A percentile compares a stretch with the other conserved stretches of the same genome.
phyloP scores from a whole-genome alignment of 2,888 invertebrate genomes.

The Eueremaeus valkanovi region DNA sequence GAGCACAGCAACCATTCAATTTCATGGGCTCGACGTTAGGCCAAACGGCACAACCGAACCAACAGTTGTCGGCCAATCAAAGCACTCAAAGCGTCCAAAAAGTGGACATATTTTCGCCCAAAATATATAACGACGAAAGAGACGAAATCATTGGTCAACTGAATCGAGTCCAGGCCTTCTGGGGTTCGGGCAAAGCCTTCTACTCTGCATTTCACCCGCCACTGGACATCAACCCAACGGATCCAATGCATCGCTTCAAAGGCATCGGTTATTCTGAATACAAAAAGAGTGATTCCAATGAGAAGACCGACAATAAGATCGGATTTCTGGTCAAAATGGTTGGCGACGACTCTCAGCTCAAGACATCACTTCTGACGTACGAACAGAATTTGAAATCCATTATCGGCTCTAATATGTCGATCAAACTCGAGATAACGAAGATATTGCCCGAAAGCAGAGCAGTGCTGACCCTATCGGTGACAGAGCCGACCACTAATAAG shows the following conservation, averaged over 20 bases:
- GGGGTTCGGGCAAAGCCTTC: conserved; percentile 75
- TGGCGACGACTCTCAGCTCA: conserved; percentile 63
- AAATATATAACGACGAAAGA: conserved; percentile 85
- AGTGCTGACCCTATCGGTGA: conserved; percentile 38
- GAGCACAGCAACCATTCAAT: conserved; percentile 1
- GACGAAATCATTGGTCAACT: conserved; percentile 86
- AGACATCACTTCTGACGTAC: conserved; percentile 50
- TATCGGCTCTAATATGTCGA: conserved; percentile 31
- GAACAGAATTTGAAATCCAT: conserved; percentile 42
- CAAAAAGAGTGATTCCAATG: conserved; percentile 18
- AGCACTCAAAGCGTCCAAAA: not conserved
- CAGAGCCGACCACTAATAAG: conserved; percentile 40
- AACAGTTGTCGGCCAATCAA: not conserved
- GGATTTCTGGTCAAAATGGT: conserved; percentile 39
- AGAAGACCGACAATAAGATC: conserved; percentile 34
- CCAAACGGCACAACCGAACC: not conserved
- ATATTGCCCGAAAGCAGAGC: conserved; percentile 43
- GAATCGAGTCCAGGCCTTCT: conserved; percentile 87
- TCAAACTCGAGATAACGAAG: conserved; percentile 41
- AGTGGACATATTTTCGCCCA: conserved; percentile 49
- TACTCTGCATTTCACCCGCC: conserved; percentile 69
- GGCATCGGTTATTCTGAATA: conserved; percentile 42
- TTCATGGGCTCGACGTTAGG: conserved; percentile 17
- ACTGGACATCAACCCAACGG: conserved; percentile 78
- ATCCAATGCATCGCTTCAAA: conserved; percentile 66